These are phyloP conservation scores for Megastigmus dorsalis DNA, from an alignment of 2,888 invertebrate species.

Conservation along the genomic window DNA sequence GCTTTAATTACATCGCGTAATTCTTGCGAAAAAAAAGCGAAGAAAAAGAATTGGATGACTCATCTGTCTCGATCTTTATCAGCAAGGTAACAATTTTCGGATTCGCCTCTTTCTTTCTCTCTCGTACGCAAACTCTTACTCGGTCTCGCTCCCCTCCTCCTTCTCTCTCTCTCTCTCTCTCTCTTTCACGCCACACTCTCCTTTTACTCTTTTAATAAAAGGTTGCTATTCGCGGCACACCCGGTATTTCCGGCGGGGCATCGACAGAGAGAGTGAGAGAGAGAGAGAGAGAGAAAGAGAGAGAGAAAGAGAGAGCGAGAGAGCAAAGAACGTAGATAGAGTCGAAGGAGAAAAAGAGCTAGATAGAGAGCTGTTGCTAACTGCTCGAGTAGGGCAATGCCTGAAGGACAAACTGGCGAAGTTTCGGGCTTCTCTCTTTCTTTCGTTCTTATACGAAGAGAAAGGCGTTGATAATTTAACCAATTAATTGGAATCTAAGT, in stretches of 20 bases:
- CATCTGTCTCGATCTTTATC: slow-evolving; percentile 40
- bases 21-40: neutral
- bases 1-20: slow-evolving; percentile 25
- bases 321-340: slow-evolving; percentile 49
- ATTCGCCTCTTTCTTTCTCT: slow-evolving; percentile 26
- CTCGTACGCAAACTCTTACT: neutral
- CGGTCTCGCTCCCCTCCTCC: neutral
- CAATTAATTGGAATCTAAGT: neutral
- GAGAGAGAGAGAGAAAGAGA: slow-evolving; percentile 45
- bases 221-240: slow-evolving; percentile 61
- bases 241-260: slow-evolving; percentile 67
- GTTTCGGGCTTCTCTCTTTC: slow-evolving; percentile 50
- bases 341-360: slow-evolving; percentile 48
- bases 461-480: neutral
- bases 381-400: slow-evolving; percentile 62
- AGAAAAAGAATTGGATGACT: slow-evolving; percentile 37
- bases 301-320: slow-evolving; percentile 47
- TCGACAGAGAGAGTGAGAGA: slow-evolving; percentile 47
- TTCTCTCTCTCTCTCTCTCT: slow-evolving; percentile 7
- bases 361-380: slow-evolving; percentile 59
- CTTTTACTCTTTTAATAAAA: slow-evolving; percentile 53
- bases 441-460: neutral
- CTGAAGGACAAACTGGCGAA: slow-evolving; percentile 66
- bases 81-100: slow-evolving; percentile 31
- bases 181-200: slow-evolving; percentile 22